Evolutionary conservation across 2,113 vertebrate species (phyloP).

Genomic region (Rhynchopsitta pachyrhyncha): DNA sequence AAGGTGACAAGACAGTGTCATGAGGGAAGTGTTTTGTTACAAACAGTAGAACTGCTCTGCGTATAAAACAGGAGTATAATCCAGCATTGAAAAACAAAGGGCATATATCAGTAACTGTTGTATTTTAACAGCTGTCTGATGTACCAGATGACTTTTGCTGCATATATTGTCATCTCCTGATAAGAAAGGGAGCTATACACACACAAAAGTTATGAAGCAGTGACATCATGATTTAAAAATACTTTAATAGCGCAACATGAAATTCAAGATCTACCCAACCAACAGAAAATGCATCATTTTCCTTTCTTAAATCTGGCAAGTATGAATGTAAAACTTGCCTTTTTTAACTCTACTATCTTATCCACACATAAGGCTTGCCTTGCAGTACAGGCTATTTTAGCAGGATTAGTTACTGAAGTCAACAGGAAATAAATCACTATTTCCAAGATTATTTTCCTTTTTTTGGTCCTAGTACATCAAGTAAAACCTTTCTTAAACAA

Average conservation of each 20-base stretch:
- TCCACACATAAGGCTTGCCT: background rate
- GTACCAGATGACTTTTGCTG: background rate
- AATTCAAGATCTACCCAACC: background rate
- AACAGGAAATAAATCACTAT: background rate
- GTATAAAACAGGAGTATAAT: background rate
- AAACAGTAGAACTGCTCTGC: background rate
- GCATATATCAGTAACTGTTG: background rate
- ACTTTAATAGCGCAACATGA: background rate
- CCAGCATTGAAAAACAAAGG: background rate
- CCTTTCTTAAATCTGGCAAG: background rate
- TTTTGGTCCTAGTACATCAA: background rate
- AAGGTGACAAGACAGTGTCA: background rate
- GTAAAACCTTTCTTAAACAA: background rate
- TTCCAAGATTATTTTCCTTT: background rate
- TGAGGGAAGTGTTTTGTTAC: constrained; percentile 29
- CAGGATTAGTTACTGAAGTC: background rate
- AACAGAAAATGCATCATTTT: background rate
- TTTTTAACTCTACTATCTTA: background rate
- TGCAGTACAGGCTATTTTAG: background rate
- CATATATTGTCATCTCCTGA: background rate
- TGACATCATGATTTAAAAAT: background rate
- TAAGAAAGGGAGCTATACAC: background rate
- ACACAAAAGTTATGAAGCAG: background rate
- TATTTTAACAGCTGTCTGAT: constrained; percentile 20
- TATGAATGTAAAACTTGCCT: background rate